These are phyloP conservation scores for Rhagoletis pomonella DNA, from an alignment of 1,140 invertebrate species.

Conservation along the genomic window DNA sequence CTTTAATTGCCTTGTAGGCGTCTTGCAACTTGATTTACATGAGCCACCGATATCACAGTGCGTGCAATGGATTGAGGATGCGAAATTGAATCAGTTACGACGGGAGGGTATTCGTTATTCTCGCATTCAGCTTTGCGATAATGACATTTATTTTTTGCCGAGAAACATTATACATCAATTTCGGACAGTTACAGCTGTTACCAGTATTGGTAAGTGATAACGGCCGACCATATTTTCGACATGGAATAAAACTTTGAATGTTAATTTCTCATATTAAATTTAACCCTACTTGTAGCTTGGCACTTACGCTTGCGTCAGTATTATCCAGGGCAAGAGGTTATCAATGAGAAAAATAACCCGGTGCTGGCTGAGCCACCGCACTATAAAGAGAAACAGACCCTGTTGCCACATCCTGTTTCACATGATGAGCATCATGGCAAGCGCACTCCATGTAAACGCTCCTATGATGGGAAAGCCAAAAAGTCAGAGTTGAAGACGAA, in stretches of 20 bases:
- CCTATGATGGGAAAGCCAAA: constrained; percentile 70
- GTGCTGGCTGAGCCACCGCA: constrained; percentile 72
- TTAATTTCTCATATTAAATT: not conserved
- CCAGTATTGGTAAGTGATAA: constrained; percentile 86
- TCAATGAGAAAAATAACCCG: constrained; percentile 72
- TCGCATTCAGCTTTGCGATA: constrained; percentile 91
- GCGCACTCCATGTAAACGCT: constrained; percentile 67
- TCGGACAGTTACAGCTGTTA: constrained; percentile 96
- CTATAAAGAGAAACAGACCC: constrained; percentile 74
- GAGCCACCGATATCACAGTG: constrained; percentile 98
- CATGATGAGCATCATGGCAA: constrained; percentile 64
- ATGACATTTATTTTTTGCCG: constrained; percentile 99
- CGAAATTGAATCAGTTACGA: constrained; percentile 96
- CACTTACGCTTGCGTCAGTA: constrained; percentile 94
- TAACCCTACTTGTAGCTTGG: constrained; percentile 88
- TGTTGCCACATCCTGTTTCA: constrained; percentile 70
- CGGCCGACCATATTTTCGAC: constrained; percentile 13
- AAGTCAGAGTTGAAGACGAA: too few species aligned
- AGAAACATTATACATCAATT: constrained; percentile 99
- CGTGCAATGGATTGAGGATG: constrained; percentile 90
- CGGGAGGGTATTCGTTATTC: constrained; percentile 96
- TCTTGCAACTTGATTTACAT: constrained; percentile 95
- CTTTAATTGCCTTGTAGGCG: constrained; percentile 93
- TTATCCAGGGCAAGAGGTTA: constrained; percentile 82
- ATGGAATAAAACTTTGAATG: too few species aligned